A percentile compares a stretch with the other conserved stretches of the same genome.
Conservation (phyloP, 1,140 invertebrate genomes). For the Listronotus oregonensis region DNA sequence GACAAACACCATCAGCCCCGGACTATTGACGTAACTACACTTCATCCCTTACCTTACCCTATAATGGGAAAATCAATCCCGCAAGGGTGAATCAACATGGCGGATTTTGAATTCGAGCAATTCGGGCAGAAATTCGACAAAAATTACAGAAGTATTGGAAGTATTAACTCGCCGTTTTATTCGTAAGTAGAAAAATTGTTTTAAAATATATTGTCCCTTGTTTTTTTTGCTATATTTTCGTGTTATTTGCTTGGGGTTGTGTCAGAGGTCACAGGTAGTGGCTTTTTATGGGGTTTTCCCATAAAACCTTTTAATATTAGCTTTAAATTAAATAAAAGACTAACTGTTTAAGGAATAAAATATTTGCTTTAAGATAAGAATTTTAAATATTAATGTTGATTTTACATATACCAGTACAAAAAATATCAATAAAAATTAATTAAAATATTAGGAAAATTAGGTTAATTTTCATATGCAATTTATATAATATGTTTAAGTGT, state of each 20-base stretch:
- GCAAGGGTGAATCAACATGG: constrained; percentile 67
- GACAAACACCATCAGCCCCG: too few species aligned
- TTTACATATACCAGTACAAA: too few species aligned
- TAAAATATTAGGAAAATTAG: too few species aligned
- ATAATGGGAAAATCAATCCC: constrained; percentile 21
- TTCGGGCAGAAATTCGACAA: constrained; percentile 85
- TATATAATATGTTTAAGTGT: too few species aligned
- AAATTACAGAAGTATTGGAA: constrained; percentile 73
- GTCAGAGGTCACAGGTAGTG: too few species aligned
- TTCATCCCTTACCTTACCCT: too few species aligned
- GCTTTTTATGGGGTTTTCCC: too few species aligned
- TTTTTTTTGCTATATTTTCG: background rate
- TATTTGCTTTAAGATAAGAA: too few species aligned
- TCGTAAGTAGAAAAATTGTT: constrained; percentile 62
- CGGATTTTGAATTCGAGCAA: constrained; percentile 90
- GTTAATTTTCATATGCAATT: too few species aligned
- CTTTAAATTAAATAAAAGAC: constrained; percentile 3
- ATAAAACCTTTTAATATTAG: background rate
- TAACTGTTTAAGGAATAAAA: background rate
- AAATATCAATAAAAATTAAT: too few species aligned
- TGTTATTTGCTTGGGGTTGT: constrained; percentile 6
- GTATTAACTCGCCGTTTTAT: constrained; percentile 73
- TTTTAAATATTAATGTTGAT: too few species aligned
- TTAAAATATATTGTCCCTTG: background rate
- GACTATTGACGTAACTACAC: too few species aligned